A percentile compares a stretch with the other conserved stretches of the same genome.
phyloP scores from a whole-genome alignment of 2,113 vertebrate species.

The Malaclemys terrapin region DNA sequence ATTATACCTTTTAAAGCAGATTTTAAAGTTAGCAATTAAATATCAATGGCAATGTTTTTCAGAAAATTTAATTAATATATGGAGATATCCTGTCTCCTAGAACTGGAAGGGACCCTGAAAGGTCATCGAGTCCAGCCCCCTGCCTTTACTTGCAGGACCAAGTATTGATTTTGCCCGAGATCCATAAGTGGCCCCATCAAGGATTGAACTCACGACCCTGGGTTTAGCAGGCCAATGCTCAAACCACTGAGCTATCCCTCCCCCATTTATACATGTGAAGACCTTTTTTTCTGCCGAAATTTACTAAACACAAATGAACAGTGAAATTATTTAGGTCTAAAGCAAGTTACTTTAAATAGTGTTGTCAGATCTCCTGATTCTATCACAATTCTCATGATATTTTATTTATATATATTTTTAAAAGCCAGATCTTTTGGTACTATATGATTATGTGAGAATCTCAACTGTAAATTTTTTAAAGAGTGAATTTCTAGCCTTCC shows the following conservation, averaged over 20 bases:
- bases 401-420: neutral
- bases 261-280: neutral
- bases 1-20: conserved; percentile 32
- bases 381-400: neutral
- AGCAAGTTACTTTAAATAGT: neutral
- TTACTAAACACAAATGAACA: neutral
- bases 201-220: no score
- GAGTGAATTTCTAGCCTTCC: neutral
- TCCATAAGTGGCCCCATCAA: no score
- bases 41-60: neutral
- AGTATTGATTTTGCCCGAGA: no score
- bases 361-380: neutral
- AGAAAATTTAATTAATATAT: neutral
- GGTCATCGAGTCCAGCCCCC: no score
- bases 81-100: no score
- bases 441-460: neutral
- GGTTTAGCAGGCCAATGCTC: no score
- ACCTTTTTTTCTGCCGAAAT: neutral
- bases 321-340: neutral
- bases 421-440: neutral
- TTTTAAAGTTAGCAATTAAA: conserved; percentile 28
- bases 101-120: no score
- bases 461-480: neutral
- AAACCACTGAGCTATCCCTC: no score
- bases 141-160: no score